Evolutionary conservation across 1,140 invertebrate species (phyloP).

Genomic region (Cecropterus lyciades): DNA sequence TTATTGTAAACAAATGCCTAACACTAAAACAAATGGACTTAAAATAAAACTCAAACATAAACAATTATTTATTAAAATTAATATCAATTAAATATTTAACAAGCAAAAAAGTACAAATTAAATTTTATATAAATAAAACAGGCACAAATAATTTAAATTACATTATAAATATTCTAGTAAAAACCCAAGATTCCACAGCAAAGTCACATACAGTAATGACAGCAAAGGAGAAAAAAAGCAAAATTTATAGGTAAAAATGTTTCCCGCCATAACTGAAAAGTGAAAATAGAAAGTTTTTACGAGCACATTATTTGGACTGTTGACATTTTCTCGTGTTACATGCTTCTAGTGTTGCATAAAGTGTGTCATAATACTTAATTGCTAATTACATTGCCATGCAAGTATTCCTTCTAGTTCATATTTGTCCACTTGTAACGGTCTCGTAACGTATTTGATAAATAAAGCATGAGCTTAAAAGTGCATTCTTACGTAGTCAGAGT

Average conservation of each 20-base stretch:
- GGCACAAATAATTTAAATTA: background rate
- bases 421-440: background rate
- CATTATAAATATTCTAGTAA: background rate
- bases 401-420: conserved; percentile 4
- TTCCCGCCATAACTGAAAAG: conserved; percentile 30
- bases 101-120: conserved; percentile 7
- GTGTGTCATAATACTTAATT: conserved; percentile 20
- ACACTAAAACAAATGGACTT: background rate
- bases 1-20: too few species aligned
- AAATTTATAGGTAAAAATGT: conserved; percentile 40
- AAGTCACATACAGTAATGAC: conserved; percentile 28
- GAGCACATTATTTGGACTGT: conserved; percentile 29
- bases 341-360: conserved; percentile 25
- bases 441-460: too few species aligned
- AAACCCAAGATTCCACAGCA: conserved; percentile 6
- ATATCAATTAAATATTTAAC: background rate
- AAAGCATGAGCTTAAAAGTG: too few species aligned
- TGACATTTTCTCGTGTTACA: conserved; percentile 27
- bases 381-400: conserved; percentile 11
- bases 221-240: conserved; percentile 20
- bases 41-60: conserved; percentile 10
- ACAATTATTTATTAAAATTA: conserved; percentile 12
- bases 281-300: conserved; percentile 42
- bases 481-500: too few species aligned
- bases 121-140: background rate